Base-by-base conservation (phyloP, 2,888 invertebrate genomes). In the Alviniconcha strummeri region DNA sequence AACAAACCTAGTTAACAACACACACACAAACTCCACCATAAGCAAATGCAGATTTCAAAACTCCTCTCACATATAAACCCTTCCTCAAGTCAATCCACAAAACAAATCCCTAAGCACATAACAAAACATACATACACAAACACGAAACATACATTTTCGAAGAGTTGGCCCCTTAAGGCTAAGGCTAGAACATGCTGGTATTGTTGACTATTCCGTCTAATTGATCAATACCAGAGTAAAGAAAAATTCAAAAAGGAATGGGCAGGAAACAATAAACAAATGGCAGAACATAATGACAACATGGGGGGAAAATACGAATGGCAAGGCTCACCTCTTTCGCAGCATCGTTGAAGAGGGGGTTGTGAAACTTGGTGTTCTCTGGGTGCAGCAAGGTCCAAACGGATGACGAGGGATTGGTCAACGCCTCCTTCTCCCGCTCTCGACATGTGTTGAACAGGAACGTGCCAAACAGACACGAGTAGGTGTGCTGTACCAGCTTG, bases 391-490 rank as follows among this genome's bases (percentile, higher is more conserved):
- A 96, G 84, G 96, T 96, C 98, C 98, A 99, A 83, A 98, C 97
- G 36, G 97, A 97, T 93, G 97, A 95, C 96, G 95, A 93, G 83
- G 91, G 89, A 56, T 90, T 87, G 15, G 88, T 85, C 11, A 93
- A 85, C 57, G 89, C 86, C 19, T 90, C 87, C 5, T 83, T 79
- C n/a, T 79, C 54, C 80, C 94, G 88, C 84, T 94, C 93, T 55
- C 86, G 88, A 54, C 88, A 88, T n/a, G 89, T 93, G 89, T 99
- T 98, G 94, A 97, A 98, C 88, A 99, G 95, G 95, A 99, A 99
- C 89, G 98, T 98, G 89, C 99, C 99, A 95, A 98, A 99, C 92
- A 99, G 95, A 94, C 98, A 97, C 85, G 99, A 98, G 94, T 98
- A 98, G 80, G 97, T 96, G 94, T 99, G 99, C 89, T 98, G 98